Base-by-base conservation (phyloP, 2,888 invertebrate genomes). In the Sisyra nigra region DNA sequence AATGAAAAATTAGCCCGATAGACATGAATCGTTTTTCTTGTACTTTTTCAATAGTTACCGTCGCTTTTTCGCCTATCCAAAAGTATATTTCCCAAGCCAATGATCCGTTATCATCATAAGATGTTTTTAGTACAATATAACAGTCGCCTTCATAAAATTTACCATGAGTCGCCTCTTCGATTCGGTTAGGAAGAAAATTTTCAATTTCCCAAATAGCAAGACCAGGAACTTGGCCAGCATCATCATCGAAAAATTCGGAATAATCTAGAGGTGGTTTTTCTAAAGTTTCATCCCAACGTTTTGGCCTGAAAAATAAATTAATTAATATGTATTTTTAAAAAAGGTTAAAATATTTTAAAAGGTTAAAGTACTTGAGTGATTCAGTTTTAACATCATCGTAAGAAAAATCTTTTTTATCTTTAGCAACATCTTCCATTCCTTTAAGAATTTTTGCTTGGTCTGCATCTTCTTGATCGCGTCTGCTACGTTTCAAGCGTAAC, bases 91-190 rank as follows among this genome's bases (percentile, higher is more conserved):
- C 83, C 92, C 97, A 97, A 44, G 76, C 73, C 5, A 96, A 65
- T 44, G 84, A 83, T 9, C 87, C 82, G 53, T 80, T 74, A 41
- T 88, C 87, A 57, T 92, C 92, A 32, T 82, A 63, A 32, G 69
- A 71, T 0, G 96, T 96, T 63, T 92, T 89, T 45, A 97, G 64
- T 37, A 99, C 74, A 52, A 99, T 96, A 62, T 99, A 99, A 61
- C 97, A 97, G 61, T 99, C 98, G 4, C 89, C 97, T 64, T 97
- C 94, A 59, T 96, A 99, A 66, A 99, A 98, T 63, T 96, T 96
- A 2, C 97, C 97, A 59, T 93, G 86, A 0, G 91, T 81, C 5
- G 83, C 91, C 72, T 89, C 88, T 42, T 88, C 88, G 35, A 98
- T 81, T 54, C 84, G 82, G 57, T 93, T 93, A 0, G 98, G 98